phyloP scores from a whole-genome alignment of 2,113 vertebrate species.

The Microtus oregoni region DNA sequence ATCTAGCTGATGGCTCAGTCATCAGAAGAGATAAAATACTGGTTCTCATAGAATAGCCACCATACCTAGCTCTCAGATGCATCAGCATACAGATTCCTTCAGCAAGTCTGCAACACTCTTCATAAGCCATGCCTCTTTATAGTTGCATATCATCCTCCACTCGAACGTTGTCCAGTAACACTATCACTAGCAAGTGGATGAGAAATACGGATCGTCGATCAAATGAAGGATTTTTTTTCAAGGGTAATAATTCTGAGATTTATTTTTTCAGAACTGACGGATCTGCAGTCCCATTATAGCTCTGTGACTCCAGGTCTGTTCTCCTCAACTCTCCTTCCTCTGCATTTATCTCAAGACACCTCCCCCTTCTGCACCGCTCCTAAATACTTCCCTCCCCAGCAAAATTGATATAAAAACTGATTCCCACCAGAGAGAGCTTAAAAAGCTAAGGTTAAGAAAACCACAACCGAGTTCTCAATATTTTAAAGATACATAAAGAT shows the following conservation, averaged over 20 bases:
- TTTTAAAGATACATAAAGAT: constrained; percentile 60
- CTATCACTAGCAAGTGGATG: background rate
- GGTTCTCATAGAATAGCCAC: background rate
- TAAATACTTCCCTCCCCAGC: background rate
- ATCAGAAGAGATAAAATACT: constrained; percentile 9
- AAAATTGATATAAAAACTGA: constrained; percentile 43
- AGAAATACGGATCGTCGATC: constrained; percentile 45
- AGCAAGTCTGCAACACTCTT: background rate
- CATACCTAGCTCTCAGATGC: background rate
- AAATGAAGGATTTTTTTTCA: constrained; percentile 63
- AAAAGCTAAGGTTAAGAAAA: background rate
- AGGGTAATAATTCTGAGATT: constrained; percentile 52
- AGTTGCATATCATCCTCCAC: background rate
- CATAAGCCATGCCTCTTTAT: background rate
- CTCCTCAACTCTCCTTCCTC: background rate
- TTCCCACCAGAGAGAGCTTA: constrained; percentile 38
- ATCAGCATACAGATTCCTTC: background rate
- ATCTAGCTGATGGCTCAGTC: background rate
- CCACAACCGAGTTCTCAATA: background rate
- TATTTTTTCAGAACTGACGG: constrained; percentile 60
- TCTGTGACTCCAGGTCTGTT: constrained; percentile 2
- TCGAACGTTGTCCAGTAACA: constrained; percentile 28
- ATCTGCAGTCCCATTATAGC: constrained; percentile 58
- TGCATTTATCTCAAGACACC: background rate
- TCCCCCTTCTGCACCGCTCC: background rate